Base-by-base conservation (phyloP, 2,797 vertebrate genomes). In the Hyperoplus immaculatus region DNA sequence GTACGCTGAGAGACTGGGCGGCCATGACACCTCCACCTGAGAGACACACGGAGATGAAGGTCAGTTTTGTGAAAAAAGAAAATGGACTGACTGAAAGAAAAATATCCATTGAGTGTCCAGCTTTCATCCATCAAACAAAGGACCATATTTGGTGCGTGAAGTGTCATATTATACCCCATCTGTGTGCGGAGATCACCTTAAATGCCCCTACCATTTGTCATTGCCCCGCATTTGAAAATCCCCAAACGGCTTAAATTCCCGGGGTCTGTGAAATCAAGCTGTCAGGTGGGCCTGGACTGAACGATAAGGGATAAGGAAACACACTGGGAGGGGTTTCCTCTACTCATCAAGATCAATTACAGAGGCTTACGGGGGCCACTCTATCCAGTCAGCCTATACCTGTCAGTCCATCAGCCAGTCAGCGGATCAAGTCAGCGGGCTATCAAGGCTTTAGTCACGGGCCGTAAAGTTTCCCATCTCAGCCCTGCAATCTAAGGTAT, bases 1-100 rank as follows among this genome's bases (percentile, higher is more conserved):
- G 85, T 7, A 96, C 69, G 81, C 95, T 89, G 64, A 96, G 89
- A 43, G 89, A 87, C 72, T 50, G 77, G 61, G 78, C 54, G 3
- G 67, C 69, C 55, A 85, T 0, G 88, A 90, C 81, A 14, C 93
- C 89, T 78, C 92, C 95, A 94, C 95, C 97, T 99, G 90, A 16
- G 80, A 90, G 80, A 89, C 71, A 92, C 38, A 75, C 18, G 76
- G 11, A 88, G 13, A 82, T 1, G 18, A 13, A 67, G 6, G 58
- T 82, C 54, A 58, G 14, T 9, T 46, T 29, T 18, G 29, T 36
- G 42, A n/a, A 6, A 18, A 73, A 69, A 68, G 45, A 0, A 56
- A 50, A 39, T 21, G 29, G 11, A 50, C 8, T 6, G 62, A 42
- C 7, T 21, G 38, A 63, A 45, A 21, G 10, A 53, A 1, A 38